Evolutionary conservation across 2,888 invertebrate genomes (phyloP).

Genomic region (Synergus gifuensis): DNA sequence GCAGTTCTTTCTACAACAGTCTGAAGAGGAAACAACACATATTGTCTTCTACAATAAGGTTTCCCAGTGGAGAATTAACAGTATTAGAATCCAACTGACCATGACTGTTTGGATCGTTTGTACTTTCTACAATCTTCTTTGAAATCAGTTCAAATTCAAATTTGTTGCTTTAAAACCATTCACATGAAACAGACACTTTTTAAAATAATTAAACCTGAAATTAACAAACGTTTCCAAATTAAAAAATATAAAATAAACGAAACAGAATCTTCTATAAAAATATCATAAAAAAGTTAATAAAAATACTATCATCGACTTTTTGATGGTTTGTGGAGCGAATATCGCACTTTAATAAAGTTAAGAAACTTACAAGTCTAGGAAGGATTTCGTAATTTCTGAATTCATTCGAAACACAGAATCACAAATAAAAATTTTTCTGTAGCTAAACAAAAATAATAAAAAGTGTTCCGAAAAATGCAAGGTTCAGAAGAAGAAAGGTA

Average conservation of each 20-base stretch:
- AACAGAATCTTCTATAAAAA: too few relatives aligned
- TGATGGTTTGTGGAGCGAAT: too few relatives aligned
- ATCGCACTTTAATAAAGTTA: too few relatives aligned
- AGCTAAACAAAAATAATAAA: not conserved
- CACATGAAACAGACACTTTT: not conserved
- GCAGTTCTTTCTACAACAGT: not conserved
- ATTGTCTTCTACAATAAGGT: slow-evolving; percentile 59
- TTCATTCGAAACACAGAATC: not conserved
- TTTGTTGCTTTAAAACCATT: not conserved
- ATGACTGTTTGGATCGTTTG: slow-evolving; percentile 66
- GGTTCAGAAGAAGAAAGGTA: not conserved
- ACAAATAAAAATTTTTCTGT: not conserved
- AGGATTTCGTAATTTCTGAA: not conserved
- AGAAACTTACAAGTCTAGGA: too few relatives aligned
- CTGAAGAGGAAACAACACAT: slow-evolving; percentile 29
- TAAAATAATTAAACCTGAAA: not conserved
- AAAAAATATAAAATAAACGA: too few relatives aligned
- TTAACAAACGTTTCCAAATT: too few relatives aligned
- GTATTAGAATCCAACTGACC: slow-evolving; percentile 63
- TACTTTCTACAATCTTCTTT: slow-evolving; percentile 41
- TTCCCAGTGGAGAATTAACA: slow-evolving; percentile 61
- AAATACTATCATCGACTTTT: too few relatives aligned
- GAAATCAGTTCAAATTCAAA: not conserved
- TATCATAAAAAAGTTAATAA: too few relatives aligned
- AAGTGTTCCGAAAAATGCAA: not conserved